Evolutionary conservation across 37 sponge, comb jelly and placozoan species (phyloP), one percentile per base, ranked within the genome.

Genomic region (Halisarca cf. caerulea): DNA sequence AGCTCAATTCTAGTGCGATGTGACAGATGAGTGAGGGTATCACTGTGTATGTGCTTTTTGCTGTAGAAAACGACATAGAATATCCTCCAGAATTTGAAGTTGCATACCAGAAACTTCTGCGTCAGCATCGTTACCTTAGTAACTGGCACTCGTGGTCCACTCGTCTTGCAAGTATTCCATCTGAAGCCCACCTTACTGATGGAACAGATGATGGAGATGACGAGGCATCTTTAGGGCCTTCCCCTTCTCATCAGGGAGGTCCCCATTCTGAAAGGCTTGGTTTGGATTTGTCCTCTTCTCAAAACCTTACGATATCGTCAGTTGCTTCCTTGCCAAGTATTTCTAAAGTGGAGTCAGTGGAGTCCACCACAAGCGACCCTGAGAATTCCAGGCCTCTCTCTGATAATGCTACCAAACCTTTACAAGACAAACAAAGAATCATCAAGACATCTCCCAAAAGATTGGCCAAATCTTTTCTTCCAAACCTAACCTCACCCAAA

Each of bases 401-500:
- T 6, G 27, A 68, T 68, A 27, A 30, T 27, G 17, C 41, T 23
- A 25, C 77, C 15, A 74, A 74, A 37, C 9, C 15, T 28, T 4
- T 30, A 4, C 30, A 6, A 30, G 45, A 38, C 25, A 15, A 39
- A 23, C 25, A 5, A 7, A 40, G 23, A 41, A 37, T 21, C 14
- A 74, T n/a, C 15, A 74, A 43, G 23, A 25, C 9, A 23, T n/a
- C 77, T 43, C 45, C 77, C 24, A 30, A 17, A 21, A 4, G 73
- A 37, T 2, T 17, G n/a, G 14, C 77, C 2, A 74, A 37, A 37
- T 43, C 54, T 27, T 30, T 88, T 39, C 83, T 88, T 21, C 44
- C 80, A 32, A 84, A 84, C n/a, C 58, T 79, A 0, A 1, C 82
- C 21, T 83, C 71, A 47, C 61, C 77, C 2, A 5, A 23, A 32